A percentile compares a stretch with the other conserved stretches of the same genome.
phyloP scores from a whole-genome alignment of 1,140 invertebrate species.

The Dendrolimus kikuchii region DNA sequence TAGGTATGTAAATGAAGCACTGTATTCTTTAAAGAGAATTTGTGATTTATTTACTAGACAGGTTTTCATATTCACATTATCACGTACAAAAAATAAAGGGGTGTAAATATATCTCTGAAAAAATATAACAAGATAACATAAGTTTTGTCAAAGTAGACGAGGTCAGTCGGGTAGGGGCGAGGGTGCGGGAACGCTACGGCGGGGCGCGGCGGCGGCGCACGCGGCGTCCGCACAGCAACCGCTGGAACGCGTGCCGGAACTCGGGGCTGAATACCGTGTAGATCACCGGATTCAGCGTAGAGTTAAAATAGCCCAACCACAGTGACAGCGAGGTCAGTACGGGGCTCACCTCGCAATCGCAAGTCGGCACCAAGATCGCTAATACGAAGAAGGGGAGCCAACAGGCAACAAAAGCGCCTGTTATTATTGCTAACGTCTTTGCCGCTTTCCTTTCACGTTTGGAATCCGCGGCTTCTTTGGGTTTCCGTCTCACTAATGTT shows the following conservation, averaged over 20 bases:
- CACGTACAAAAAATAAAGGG: slow-evolving; percentile 69
- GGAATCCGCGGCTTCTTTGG: slow-evolving; percentile 80
- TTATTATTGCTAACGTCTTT: slow-evolving; percentile 92
- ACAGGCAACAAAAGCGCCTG: slow-evolving; percentile 90
- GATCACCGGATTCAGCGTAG: slow-evolving; percentile 90
- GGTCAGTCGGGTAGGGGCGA: slow-evolving; percentile 51
- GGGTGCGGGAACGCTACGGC: slow-evolving; percentile 30
- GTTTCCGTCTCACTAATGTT: slow-evolving; percentile 71
- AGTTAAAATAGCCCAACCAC: slow-evolving; percentile 92
- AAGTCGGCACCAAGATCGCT: slow-evolving; percentile 87
- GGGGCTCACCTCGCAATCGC: slow-evolving; percentile 72
- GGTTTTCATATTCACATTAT: slow-evolving; percentile 56
- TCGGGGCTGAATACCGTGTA: slow-evolving; percentile 93
- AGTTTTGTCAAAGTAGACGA: slow-evolving; percentile 53
- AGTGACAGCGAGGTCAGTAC: slow-evolving; percentile 81
- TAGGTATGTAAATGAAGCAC: slow-evolving; percentile 21
- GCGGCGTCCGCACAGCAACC: slow-evolving; percentile 80
- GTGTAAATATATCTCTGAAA: slow-evolving; percentile 72
- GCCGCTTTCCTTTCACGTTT: slow-evolving; percentile 93
- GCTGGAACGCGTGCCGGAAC: slow-evolving; percentile 89
- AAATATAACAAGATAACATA: slow-evolving; percentile 68
- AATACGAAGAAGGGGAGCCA: slow-evolving; percentile 94
- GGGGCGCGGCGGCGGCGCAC: slow-evolving; percentile 65
- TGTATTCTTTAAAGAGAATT: slow-evolving; percentile 35
- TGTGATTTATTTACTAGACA: slow-evolving; percentile 55